Conservation (phyloP, 2,797 vertebrate species). For the Cetoscarus ocellatus region DNA sequence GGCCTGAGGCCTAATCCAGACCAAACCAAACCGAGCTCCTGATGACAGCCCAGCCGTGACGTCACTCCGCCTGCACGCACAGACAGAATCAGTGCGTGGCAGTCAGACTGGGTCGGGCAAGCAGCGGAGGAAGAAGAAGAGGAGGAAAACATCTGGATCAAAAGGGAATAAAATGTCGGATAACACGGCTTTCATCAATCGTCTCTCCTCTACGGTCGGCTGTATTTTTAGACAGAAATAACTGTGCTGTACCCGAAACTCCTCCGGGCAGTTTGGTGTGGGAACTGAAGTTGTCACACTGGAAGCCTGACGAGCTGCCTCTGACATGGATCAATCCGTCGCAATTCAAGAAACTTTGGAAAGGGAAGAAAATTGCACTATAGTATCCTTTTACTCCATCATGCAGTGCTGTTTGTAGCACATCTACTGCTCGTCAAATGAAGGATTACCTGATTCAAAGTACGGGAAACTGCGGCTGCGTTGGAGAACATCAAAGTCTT, state of each 20-base stretch:
- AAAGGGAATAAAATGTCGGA: constrained; percentile 50
- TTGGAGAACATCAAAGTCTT: background rate
- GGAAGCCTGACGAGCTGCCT: background rate
- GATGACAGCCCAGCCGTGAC: constrained; percentile 70
- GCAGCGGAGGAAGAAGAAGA: background rate
- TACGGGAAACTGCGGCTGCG: background rate
- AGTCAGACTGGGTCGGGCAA: constrained; percentile 50
- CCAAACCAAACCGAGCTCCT: constrained; percentile 25
- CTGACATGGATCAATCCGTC: constrained; percentile 92
- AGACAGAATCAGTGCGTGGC: constrained; percentile 77
- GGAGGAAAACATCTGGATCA: constrained; percentile 54
- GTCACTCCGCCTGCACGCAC: constrained; percentile 55
- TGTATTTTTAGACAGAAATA: constrained; percentile 6
- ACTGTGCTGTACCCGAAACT: background rate
- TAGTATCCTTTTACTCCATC: constrained; percentile 89
- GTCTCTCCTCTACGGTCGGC: background rate
- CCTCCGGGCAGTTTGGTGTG: constrained; percentile 1
- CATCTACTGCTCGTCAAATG: background rate
- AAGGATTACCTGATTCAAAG: background rate
- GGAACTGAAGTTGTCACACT: constrained; percentile 22
- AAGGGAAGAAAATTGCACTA: constrained; percentile 84
- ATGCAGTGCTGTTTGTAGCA: background rate
- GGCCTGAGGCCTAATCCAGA: constrained; percentile 37
- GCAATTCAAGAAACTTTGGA: constrained; percentile 92
- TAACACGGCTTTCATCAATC: background rate